Evolutionary conservation across 1,140 invertebrate genomes (phyloP).

Genomic region (Nephila pilipes): DNA sequence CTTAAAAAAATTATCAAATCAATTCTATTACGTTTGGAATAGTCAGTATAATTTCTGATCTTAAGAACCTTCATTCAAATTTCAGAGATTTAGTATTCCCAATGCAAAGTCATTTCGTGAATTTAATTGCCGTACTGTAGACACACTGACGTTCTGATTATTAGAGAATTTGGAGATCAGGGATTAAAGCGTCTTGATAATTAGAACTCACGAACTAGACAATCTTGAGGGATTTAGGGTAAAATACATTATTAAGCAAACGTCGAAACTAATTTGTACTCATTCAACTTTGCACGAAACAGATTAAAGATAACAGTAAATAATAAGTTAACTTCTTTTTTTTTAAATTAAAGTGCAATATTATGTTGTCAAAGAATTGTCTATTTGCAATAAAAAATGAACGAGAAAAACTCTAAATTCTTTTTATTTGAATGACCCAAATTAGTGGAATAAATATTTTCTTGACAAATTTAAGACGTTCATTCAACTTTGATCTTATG

Average conservation of each 20-base stretch:
- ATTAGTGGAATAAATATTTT: too few relatives aligned
- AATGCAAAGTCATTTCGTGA: constrained; percentile 14
- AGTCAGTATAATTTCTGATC: too few relatives aligned
- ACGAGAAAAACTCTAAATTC: too few relatives aligned
- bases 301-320: neutral
- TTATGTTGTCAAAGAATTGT: too few relatives aligned
- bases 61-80: neutral
- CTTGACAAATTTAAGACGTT: too few relatives aligned
- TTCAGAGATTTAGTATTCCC: constrained; percentile 9
- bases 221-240: neutral
- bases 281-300: neutral
- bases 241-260: neutral
- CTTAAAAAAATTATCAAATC: too few relatives aligned
- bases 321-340: neutral
- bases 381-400: too few relatives aligned
- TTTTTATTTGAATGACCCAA: too few relatives aligned
- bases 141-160: constrained; percentile 10
- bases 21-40: too few relatives aligned
- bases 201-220: neutral
- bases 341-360: neutral
- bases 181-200: constrained; percentile 17
- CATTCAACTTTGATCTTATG: too few relatives aligned
- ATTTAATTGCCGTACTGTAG: constrained; percentile 11
- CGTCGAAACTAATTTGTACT: constrained; percentile 16
- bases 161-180: constrained; percentile 31